Conservation (phyloP, 2,888 invertebrate genomes). For the Agrotis clavis region DNA sequence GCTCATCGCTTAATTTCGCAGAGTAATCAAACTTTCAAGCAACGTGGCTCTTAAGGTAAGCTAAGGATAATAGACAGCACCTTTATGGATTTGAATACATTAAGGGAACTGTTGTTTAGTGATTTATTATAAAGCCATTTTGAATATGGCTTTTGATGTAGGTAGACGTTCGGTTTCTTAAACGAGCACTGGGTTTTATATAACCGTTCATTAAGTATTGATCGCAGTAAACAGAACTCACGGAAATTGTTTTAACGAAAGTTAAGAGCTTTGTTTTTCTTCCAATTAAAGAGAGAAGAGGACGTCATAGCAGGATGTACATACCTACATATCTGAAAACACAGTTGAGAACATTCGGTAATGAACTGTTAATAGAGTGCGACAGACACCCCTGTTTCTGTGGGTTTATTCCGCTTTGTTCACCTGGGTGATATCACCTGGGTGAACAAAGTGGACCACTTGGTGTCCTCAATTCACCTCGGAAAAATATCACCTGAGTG, state of each 20-base stretch:
- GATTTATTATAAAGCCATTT: slow-evolving; percentile 76
- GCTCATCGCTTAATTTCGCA: slow-evolving; percentile 83
- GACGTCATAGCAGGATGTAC: slow-evolving; percentile 9
- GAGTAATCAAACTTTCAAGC: slow-evolving; percentile 86
- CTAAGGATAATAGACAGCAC: slow-evolving; percentile 81
- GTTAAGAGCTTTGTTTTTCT: slow-evolving; percentile 40
- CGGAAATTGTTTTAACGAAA: slow-evolving; percentile 36
- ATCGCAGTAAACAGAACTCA: slow-evolving; percentile 39
- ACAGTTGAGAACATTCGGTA: slow-evolving; percentile 34
- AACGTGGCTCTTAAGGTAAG: slow-evolving; percentile 77
- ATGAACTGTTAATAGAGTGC: slow-evolving; percentile 43
- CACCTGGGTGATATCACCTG: too few species aligned
- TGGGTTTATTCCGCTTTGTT: too few species aligned
- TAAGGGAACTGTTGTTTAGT: slow-evolving; percentile 79
- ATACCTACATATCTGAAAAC: slow-evolving; percentile 6
- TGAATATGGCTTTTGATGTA: slow-evolving; percentile 70
- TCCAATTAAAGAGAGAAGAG: slow-evolving; percentile 36
- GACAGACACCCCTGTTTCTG: slow-evolving; percentile 12
- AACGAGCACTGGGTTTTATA: slow-evolving; percentile 31
- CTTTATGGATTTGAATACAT: slow-evolving; percentile 81
- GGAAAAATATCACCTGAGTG: too few species aligned
- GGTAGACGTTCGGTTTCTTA: slow-evolving; percentile 60
- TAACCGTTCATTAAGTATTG: slow-evolving; percentile 46
- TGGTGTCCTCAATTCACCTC: too few species aligned
- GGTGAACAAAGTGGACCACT: too few species aligned